Evolutionary conservation across 2,113 vertebrate species (phyloP).

Genomic region (Aythya baeri): DNA sequence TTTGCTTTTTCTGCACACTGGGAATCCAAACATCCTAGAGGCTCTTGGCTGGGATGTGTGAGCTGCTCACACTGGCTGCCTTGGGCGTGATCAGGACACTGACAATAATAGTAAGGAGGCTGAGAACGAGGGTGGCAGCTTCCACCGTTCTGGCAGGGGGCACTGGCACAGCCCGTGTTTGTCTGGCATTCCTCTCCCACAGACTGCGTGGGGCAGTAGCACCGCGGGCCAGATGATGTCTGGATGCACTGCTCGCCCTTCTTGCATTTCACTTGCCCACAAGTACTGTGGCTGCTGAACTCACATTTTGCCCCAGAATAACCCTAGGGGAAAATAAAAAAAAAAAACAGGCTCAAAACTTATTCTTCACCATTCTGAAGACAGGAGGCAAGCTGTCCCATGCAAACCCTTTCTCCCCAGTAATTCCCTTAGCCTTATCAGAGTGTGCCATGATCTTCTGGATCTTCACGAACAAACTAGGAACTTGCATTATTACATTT

Average conservation of each 20-base stretch:
- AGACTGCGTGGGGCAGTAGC: conserved; percentile 82
- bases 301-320: conserved; percentile 87
- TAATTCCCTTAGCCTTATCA: neutral
- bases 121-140: conserved; percentile 79
- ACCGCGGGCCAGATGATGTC: conserved; percentile 73
- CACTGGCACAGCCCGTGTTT: conserved; percentile 71
- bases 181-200: conserved; percentile 81
- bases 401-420: neutral
- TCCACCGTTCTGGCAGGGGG: conserved; percentile 86
- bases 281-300: conserved; percentile 80
- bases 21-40: conserved; percentile 75
- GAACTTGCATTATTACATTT: neutral
- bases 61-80: conserved; percentile 82
- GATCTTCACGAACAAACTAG: neutral
- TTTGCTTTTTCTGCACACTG: conserved; percentile 77
- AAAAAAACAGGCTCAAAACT: neutral
- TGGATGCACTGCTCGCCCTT: conserved; percentile 85
- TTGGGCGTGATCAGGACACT: conserved; percentile 74
- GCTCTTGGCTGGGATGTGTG: neutral
- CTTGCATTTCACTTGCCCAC: conserved; percentile 83
- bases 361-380: neutral
- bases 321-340: conserved; percentile 68
- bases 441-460: neutral
- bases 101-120: conserved; percentile 81
- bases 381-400: neutral